Evolutionary conservation across 37 sponge, comb jelly and placozoan species (phyloP).

Genomic region (Tethya wilhelma): DNA sequence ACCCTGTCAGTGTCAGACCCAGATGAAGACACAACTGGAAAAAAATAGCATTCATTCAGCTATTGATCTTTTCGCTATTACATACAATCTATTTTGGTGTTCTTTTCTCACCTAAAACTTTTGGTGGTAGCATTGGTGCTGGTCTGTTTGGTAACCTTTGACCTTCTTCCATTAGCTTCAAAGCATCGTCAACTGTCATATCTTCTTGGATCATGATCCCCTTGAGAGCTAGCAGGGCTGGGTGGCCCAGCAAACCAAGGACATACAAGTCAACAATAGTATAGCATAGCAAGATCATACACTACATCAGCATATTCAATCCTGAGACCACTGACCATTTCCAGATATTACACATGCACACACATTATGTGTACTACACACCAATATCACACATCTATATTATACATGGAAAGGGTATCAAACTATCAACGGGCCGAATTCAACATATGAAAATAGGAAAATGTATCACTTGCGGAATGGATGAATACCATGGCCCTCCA

Average conservation of each 20-base stretch:
- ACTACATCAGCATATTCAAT: too few species aligned
- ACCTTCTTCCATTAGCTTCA: slow-evolving; percentile 58
- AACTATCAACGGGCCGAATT: too few species aligned
- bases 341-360: too few species aligned
- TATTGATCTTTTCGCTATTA: neutral
- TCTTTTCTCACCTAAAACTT: slow-evolving; percentile 39
- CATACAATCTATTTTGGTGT: neutral
- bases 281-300: neutral
- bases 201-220: slow-evolving; percentile 70
- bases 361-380: too few species aligned
- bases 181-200: slow-evolving; percentile 47
- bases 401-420: too few species aligned
- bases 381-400: too few species aligned
- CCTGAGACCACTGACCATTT: too few species aligned
- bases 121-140: slow-evolving; percentile 38
- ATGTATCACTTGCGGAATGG: too few species aligned
- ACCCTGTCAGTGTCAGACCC: slow-evolving; percentile 64
- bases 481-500: too few species aligned
- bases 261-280: neutral
- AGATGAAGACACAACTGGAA: slow-evolving; percentile 71
- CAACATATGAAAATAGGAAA: too few species aligned
- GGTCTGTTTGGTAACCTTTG: slow-evolving; percentile 40
- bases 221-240: slow-evolving; percentile 68
- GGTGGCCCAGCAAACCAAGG: neutral
- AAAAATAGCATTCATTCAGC: too few species aligned